These are phyloP conservation scores for Sciaenops ocellatus DNA, from an alignment of 2,797 vertebrate species.

Conservation along the genomic window DNA sequence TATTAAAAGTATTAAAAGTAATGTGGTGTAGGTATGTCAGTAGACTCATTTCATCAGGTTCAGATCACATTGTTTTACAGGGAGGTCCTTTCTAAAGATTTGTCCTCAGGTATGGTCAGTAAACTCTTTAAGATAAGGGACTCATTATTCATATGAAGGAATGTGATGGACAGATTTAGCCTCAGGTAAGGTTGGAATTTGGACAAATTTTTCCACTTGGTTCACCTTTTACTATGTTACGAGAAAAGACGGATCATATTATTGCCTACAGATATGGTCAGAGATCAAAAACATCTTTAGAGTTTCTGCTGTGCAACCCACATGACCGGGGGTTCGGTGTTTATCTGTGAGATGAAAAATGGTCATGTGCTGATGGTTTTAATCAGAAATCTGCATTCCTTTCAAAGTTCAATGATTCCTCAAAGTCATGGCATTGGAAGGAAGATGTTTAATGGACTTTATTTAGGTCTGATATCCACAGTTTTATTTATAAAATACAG, in stretches of 20 bases:
- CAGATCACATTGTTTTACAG: conserved; percentile 15
- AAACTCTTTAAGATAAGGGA: conserved; percentile 30
- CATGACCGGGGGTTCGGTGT: conserved; percentile 28
- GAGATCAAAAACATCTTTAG: conserved; percentile 36
- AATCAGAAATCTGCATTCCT: conserved; percentile 1
- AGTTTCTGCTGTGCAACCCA: conserved; percentile 24
- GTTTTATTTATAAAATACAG: not conserved
- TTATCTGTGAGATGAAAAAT: not conserved
- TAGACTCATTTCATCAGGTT: not conserved
- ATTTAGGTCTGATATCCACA: not conserved
- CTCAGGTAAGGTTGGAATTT: conserved; percentile 32
- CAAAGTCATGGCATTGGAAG: not conserved
- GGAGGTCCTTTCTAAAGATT: not conserved
- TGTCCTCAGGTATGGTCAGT: conserved; percentile 35
- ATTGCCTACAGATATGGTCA: conserved; percentile 31
- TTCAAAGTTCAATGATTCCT: not conserved
- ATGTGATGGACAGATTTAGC: conserved; percentile 47
- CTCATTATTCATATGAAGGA: conserved; percentile 22
- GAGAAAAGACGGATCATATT: conserved; percentile 48
- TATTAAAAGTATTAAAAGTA: not conserved
- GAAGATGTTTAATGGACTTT: not conserved
- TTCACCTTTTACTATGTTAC: conserved; percentile 37
- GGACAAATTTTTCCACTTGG: conserved; percentile 32
- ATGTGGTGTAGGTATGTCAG: not conserved
- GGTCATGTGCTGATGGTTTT: not conserved